Percentiles rank a stretch among this genome's conserved stretches.
Evolutionary conservation across 2,113 vertebrate genomes (phyloP).

Genomic region (Limnothrissa miodon): DNA sequence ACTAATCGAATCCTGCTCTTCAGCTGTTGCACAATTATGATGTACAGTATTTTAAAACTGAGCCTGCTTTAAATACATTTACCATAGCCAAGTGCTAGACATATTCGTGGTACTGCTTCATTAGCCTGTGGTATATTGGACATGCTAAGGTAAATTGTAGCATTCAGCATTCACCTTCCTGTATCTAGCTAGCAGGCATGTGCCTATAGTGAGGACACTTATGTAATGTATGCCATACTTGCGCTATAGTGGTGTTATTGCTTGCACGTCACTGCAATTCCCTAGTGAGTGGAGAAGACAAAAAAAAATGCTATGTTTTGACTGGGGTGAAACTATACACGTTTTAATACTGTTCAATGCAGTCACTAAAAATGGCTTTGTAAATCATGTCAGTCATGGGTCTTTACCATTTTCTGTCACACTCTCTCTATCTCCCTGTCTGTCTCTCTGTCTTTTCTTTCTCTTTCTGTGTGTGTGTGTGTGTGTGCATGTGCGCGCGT

Average conservation of each 20-base stretch:
- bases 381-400: not conserved
- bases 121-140: conserved; percentile 10
- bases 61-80: not conserved
- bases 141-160: not conserved
- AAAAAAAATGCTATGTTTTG: not conserved
- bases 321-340: not conserved
- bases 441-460: not conserved
- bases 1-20: not conserved
- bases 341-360: conserved; percentile 2
- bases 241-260: not conserved
- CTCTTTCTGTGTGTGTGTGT: not conserved
- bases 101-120: not conserved
- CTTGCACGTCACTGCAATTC: not conserved
- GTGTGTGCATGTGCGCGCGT: not conserved
- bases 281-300: not conserved
- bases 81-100: not conserved
- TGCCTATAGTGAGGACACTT: not conserved
- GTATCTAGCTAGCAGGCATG: not conserved
- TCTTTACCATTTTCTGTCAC: not conserved
- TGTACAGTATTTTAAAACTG: not conserved
- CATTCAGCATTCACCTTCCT: not conserved
- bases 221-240: not conserved
- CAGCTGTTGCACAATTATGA: not conserved
- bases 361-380: not conserved
- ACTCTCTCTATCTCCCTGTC: not conserved